Base-by-base conservation (phyloP, 2,888 invertebrate genomes). In the Drosophila siamana region DNA sequence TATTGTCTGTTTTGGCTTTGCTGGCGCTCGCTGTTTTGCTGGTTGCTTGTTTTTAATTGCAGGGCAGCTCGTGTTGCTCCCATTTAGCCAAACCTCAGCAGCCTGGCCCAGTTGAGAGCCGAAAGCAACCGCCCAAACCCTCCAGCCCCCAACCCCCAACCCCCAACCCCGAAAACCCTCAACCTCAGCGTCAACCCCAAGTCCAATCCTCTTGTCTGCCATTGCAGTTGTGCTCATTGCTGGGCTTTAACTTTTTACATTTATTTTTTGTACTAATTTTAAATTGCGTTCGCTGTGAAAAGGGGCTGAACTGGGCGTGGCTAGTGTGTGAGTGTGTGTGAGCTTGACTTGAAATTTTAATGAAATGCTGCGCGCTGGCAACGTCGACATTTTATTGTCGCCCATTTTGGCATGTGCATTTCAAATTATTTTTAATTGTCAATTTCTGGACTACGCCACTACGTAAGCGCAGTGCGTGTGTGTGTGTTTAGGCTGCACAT, bases 341-440 rank as follows among this genome's bases (percentile, higher is more conserved):
- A 62, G 65, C 54, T 71, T 67, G 69, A 86, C 69, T 79, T 86
- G 77, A 80, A 83, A 78, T 78, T 88, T 72, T 77, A 88, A 83
- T 83, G 86, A 86, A 86, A 88, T 86, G 82, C 75, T 81, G 61
- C 33, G 67, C 28, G 33, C n/a, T 33, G 33, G 26, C 46, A 54
- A 44, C 41, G 38, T 33, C 50, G 16, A 51, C 51, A 56, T 69
- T 78, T 75, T 69, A 69, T 78, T 75, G 74, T 64, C 60, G 43
- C 43, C 74, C 55, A 33, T 74, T 64, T 73, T 47, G 69, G 73
- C 59, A 76, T 74, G 86, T 76, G 83, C 85, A 82, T 87, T 85
- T 85, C 62, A 87, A 82, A 82, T 82, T 81, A 87, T 85, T 86
- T 82, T 85, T 85, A 85, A 87, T 85, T 82, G 85, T 85, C 85